Conservation (phyloP, 2,797 vertebrate species). For the Bovichtus variegatus region DNA sequence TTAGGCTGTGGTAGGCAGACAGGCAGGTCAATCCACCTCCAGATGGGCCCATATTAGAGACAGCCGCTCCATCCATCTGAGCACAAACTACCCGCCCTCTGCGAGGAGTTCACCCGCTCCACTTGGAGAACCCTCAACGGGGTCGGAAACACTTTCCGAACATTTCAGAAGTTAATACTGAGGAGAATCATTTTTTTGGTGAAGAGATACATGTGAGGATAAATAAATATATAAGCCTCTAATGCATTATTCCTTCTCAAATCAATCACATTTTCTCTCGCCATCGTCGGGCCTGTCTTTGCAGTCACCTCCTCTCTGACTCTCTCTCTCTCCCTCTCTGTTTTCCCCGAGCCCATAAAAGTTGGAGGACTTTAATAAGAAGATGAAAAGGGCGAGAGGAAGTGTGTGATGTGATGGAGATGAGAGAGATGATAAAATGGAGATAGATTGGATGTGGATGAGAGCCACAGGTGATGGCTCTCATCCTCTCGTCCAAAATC, state of each 20-base stretch:
- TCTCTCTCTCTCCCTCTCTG: slow-evolving; percentile 17
- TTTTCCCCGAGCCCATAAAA: slow-evolving; percentile 69
- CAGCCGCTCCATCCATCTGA: slow-evolving; percentile 54
- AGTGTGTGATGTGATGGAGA: slow-evolving; percentile 70
- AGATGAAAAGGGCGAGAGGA: slow-evolving; percentile 66
- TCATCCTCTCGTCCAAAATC: slow-evolving; percentile 48
- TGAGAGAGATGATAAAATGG: slow-evolving; percentile 75
- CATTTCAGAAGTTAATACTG: slow-evolving; percentile 41
- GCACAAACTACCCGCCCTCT: slow-evolving; percentile 29
- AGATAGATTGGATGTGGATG: slow-evolving; percentile 63
- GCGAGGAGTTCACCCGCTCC: slow-evolving; percentile 30
- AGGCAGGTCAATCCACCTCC: slow-evolving; percentile 70
- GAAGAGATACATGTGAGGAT: slow-evolving; percentile 26
- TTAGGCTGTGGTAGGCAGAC: slow-evolving; percentile 68
- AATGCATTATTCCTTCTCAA: slow-evolving; percentile 68
- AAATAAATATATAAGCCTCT: slow-evolving; percentile 57
- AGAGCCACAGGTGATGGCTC: slow-evolving; percentile 75
- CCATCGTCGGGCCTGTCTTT: slow-evolving; percentile 30
- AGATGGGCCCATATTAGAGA: slow-evolving; percentile 69
- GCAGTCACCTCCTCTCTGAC: slow-evolving; percentile 18
- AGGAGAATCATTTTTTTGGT: slow-evolving; percentile 29
- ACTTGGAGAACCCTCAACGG: slow-evolving; percentile 34
- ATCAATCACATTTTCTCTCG: slow-evolving; percentile 53
- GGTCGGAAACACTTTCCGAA: slow-evolving; percentile 48
- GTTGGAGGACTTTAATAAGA: slow-evolving; percentile 70